Base-by-base conservation (phyloP, 2,113 vertebrate genomes). In the Cinclus mexicanus region DNA sequence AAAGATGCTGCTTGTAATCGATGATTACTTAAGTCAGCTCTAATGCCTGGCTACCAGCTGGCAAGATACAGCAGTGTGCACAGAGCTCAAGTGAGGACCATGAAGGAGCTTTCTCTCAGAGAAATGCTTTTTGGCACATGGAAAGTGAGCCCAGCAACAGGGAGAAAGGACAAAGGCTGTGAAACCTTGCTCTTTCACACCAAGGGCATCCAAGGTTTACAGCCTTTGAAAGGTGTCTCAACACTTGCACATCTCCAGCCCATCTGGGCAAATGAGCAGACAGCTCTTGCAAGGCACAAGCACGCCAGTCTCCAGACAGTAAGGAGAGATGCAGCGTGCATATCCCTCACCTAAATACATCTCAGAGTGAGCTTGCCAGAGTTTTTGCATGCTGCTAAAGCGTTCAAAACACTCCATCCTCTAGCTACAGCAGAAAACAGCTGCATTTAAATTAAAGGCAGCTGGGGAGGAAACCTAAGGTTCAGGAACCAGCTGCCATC, bases 241-340 rank as follows among this genome's bases (percentile, higher is more conserved):
- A n/a, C 55, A 35, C 37, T 86, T 37, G 31, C 10, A 29, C 14
- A 47, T 39, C 33, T 72, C 55, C 64, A 59, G 35, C 7, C 12
- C 26, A 24, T 8, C 13, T 5, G 3, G 23, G 12, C 10, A 59
- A 50, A 61, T 44, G 24, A 9, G 35, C 55, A 57, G 35, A 22
- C 56, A 24, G 14, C n/a, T 39, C 35, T 50, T 60, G 41, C 1
- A 1, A 57, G 19, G 28, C 33, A 89, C 25, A 37, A 59, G 11
- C 26, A 6, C 9, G 6, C 14, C 35, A 71, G 17, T 41, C 61
- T 71, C 29, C 33, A 23, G 13, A 42, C 9, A 46, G 29, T 7
- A 18, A 69, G 0, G 2, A 47, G 65, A 74, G 44, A 31, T 3
- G 3, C 1, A 59, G 31, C 0, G 0, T 24, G 21, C 14, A 9